Evolutionary conservation across 2,888 invertebrate genomes (phyloP), one percentile per base, ranked within the genome.

Genomic region (Leucophenga maculata): DNA sequence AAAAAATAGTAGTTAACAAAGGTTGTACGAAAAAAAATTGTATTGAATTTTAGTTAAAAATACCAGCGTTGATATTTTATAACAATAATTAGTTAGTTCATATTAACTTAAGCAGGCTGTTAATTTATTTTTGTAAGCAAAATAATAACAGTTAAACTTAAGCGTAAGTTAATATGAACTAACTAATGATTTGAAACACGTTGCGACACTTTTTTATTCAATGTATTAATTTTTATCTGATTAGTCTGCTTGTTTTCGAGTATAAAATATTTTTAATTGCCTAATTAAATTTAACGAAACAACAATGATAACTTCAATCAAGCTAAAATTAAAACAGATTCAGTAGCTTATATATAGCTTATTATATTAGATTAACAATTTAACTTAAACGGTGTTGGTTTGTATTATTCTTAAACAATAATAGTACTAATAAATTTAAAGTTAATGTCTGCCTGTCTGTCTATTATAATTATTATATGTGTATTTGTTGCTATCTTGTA

Each of bases 321-420:
- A 18, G 52, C 13, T 52, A 52, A 52, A 52, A 52, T 20, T 8
- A 52, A 52, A 9, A 52, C 52, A 52, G 20, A 26, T 46, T 46
- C 46, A 46, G 6, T 46, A 46, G 46, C 6, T 4, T 46, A 46
- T 46, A 26, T 26, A 4, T 26, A 46, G 46, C 46, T 46, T 46
- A 14, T 46, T 50, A 16, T 50, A 55, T 55, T 16, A 50, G n/a
- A 14, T 16, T 18, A 50, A 16, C 26, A 26, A 50, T 16, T 26
- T n/a, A 55, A 55, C 6, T 65, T n/a, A 65, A 65, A 52, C 32
- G 65, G 65, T 65, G 65, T 65, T 65, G 65, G 64, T 65, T 52
- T 32, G 65, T 16, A 32, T 65, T 18, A 44, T 1, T 60, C 18
- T 26, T 26, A 26, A 55, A 14, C 6, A 9, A 20, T 18, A 55